phyloP scores from a whole-genome alignment of 2,797 vertebrate species.

The Triplophysa bombifrons region DNA sequence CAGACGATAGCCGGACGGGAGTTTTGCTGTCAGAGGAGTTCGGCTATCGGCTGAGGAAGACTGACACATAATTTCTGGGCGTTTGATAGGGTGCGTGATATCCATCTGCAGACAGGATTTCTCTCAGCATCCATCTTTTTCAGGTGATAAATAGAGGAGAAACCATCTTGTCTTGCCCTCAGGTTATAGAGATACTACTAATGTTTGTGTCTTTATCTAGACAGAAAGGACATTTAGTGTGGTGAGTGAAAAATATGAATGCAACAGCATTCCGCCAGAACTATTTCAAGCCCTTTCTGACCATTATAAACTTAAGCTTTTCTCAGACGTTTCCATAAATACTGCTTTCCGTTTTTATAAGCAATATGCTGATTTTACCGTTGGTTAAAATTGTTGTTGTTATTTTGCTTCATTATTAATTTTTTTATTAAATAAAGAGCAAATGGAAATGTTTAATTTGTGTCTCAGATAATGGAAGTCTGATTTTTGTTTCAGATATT shows the following conservation, averaged over 20 bases:
- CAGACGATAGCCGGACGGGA: constrained; percentile 29
- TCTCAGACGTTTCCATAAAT: constrained; percentile 1
- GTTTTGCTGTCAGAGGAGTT: constrained; percentile 33
- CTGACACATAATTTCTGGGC: constrained; percentile 64
- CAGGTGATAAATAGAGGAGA: constrained; percentile 63
- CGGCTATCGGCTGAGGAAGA: constrained; percentile 48
- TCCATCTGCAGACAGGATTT: constrained; percentile 63
- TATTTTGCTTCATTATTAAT: too few species aligned
- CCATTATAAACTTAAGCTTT: not conserved
- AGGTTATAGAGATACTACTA: constrained; percentile 67
- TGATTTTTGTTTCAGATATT: too few species aligned
- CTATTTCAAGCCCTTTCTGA: not conserved
- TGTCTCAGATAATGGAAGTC: too few species aligned
- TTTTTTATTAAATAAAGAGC: too few species aligned
- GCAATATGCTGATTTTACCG: too few species aligned
- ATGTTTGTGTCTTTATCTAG: constrained; percentile 68
- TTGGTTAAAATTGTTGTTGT: not conserved
- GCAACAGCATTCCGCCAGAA: not conserved
- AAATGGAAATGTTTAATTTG: too few species aligned
- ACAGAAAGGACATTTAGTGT: constrained; percentile 60
- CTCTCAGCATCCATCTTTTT: constrained; percentile 49
- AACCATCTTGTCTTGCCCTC: constrained; percentile 59
- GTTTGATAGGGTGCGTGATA: constrained; percentile 73
- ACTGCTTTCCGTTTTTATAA: constrained; percentile 9
- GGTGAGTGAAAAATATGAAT: constrained; percentile 26